A percentile compares a stretch with the other conserved stretches of the same genome.
Conservation (phyloP, 2,113 vertebrate genomes). For the Ochotona princeps region DNA sequence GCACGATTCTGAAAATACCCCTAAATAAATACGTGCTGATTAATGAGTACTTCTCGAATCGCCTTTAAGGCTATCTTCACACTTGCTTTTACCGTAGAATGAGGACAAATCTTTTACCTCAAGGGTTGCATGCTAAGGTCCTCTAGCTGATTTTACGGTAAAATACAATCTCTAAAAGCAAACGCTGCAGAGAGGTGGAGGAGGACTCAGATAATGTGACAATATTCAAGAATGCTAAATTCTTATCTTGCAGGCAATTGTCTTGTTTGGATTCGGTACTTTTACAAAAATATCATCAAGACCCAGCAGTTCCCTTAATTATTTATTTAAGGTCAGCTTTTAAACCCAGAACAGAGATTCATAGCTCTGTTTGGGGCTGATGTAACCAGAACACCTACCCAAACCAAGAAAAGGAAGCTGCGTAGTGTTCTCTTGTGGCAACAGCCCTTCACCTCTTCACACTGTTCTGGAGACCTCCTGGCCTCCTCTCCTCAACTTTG, state of each 20-base stretch:
- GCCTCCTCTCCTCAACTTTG: neutral
- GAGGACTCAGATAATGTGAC: neutral
- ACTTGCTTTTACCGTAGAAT: slow-evolving; percentile 53
- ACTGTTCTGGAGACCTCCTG: neutral
- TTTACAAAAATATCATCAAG: neutral
- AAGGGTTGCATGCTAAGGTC: neutral
- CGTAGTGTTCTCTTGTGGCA: accelerated
- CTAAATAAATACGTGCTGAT: slow-evolving; percentile 62
- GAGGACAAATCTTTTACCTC: slow-evolving; percentile 20
- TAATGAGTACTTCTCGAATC: slow-evolving; percentile 24
- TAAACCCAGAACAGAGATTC: neutral
- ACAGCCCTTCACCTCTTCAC: accelerated
- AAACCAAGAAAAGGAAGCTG: neutral
- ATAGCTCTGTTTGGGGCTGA: neutral
- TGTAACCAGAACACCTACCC: neutral
- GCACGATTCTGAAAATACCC: slow-evolving; percentile 47
- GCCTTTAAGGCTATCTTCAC: slow-evolving; percentile 59
- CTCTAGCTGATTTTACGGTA: neutral
- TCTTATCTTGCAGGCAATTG: neutral
- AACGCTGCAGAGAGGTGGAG: neutral
- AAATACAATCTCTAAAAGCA: neutral
- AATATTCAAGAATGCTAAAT: neutral
- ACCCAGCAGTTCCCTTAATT: neutral
- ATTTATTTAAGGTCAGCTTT: neutral
- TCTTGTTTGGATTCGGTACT: neutral